Conservation (phyloP, 2,113 vertebrate genomes). For the Ptychochromis oligacanthus region DNA sequence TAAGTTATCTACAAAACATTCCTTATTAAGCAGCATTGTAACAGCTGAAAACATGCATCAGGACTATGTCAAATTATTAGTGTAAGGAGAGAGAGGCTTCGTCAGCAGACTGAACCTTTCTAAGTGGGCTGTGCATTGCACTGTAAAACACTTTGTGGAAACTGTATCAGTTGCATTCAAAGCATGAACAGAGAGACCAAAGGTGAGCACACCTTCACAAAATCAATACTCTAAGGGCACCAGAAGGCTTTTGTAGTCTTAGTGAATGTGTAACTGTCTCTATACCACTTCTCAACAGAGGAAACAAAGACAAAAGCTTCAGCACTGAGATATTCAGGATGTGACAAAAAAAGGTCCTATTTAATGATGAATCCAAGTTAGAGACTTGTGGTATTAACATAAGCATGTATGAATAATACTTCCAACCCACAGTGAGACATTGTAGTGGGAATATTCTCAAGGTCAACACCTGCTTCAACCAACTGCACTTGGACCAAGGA, state of each 20-base stretch:
- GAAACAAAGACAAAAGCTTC: fast-evolving
- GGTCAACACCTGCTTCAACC: not conserved
- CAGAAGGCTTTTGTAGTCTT: not conserved
- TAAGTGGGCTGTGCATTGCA: not conserved
- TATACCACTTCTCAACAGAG: fast-evolving
- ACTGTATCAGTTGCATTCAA: not conserved
- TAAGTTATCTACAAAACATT: not conserved
- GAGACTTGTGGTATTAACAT: not conserved
- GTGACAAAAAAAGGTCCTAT: not conserved
- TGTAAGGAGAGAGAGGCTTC: not conserved
- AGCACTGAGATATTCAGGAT: not conserved
- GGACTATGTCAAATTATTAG: not conserved
- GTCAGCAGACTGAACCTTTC: not conserved
- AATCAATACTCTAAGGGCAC: not conserved
- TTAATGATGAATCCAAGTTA: not conserved
- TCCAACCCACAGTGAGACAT: too few relatives aligned
- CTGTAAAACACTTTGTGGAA: not conserved
- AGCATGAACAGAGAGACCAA: not conserved
- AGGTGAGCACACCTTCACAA: not conserved
- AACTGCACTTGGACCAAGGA: not conserved
- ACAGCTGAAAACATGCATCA: not conserved
- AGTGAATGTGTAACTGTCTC: not conserved
- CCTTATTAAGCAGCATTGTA: too few relatives aligned
- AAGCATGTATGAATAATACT: too few relatives aligned
- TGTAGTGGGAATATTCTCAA: not conserved